Percentiles rank a stretch among this genome's conserved stretches.
phyloP scores from a whole-genome alignment of 2,888 invertebrate species.

The Ptychoptera contaminata region DNA sequence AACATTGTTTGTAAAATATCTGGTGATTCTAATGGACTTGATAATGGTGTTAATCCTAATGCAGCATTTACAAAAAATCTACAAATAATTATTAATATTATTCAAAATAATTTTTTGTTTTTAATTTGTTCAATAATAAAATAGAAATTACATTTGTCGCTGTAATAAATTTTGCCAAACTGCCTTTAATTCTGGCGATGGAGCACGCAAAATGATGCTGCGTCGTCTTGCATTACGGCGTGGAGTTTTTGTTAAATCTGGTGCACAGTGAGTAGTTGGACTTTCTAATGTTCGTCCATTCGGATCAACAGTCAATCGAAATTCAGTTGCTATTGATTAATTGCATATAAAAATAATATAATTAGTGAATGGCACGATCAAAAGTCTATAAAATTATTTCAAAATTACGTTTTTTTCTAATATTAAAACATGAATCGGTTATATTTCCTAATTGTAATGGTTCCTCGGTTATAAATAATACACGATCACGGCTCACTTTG shows the following conservation, averaged over 20 bases:
- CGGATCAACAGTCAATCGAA: constrained; percentile 59
- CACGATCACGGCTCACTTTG: constrained; percentile 71
- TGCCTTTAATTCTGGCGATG: constrained; percentile 70
- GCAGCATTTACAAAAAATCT: constrained; percentile 74
- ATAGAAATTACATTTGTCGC: constrained; percentile 60
- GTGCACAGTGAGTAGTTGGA: constrained; percentile 58
- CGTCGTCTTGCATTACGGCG: constrained; percentile 48
- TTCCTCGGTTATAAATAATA: constrained; percentile 76
- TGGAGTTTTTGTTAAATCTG: constrained; percentile 42
- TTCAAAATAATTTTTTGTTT: not conserved
- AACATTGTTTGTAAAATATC: constrained; percentile 39
- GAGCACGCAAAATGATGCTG: constrained; percentile 60
- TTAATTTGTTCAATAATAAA: not conserved
- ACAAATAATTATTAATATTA: constrained; percentile 21
- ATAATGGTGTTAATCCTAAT: constrained; percentile 58
- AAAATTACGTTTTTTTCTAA: constrained; percentile 60
- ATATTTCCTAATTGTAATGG: constrained; percentile 63
- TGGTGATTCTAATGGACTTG: constrained; percentile 71
- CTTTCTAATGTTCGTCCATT: constrained; percentile 47
- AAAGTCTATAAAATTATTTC: not conserved
- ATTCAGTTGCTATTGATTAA: constrained; percentile 54
- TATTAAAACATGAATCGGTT: constrained; percentile 70
- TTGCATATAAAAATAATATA: not conserved
- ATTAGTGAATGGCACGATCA: not conserved
- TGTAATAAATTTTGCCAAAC: constrained; percentile 82